phyloP scores from a whole-genome alignment of 23 tunicate species.

The Phallusia fumigata region DNA sequence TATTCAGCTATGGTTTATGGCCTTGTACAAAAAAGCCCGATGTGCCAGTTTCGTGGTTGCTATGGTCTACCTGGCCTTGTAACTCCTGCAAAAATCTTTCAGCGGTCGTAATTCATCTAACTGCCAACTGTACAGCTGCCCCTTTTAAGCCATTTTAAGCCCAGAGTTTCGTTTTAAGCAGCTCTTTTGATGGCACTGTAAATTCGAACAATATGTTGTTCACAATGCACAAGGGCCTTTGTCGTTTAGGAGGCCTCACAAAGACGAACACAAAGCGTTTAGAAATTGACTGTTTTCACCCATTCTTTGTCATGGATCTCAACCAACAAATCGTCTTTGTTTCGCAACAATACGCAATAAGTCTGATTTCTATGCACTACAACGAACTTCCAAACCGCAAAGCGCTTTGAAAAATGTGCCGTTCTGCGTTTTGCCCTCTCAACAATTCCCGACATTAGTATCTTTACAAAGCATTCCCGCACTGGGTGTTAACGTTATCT shows the following conservation, averaged over 20 bases:
- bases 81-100: background rate
- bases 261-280: constrained; percentile 15
- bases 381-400: background rate
- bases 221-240: constrained; percentile 15
- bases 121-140: background rate
- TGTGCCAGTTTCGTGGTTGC: background rate
- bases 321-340: constrained; percentile 18
- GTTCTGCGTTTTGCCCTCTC: background rate
- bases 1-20: constrained; percentile 13
- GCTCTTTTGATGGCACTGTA: constrained; percentile 5
- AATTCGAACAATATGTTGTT: constrained; percentile 13
- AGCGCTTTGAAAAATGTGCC: background rate
- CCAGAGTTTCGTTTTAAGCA: background rate
- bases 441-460: too few species aligned
- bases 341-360: constrained; percentile 12
- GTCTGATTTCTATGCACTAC: constrained; percentile 10
- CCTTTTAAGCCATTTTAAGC: background rate
- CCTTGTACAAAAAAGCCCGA: background rate
- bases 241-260: constrained; percentile 6
- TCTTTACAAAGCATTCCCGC: too few species aligned
- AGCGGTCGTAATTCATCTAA: background rate
- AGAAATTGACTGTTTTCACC: constrained; percentile 22
- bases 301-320: constrained; percentile 21
- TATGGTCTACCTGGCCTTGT: background rate
- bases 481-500: too few species aligned